phyloP scores from a whole-genome alignment of 2,888 invertebrate genomes.

The Acheta domesticus region DNA sequence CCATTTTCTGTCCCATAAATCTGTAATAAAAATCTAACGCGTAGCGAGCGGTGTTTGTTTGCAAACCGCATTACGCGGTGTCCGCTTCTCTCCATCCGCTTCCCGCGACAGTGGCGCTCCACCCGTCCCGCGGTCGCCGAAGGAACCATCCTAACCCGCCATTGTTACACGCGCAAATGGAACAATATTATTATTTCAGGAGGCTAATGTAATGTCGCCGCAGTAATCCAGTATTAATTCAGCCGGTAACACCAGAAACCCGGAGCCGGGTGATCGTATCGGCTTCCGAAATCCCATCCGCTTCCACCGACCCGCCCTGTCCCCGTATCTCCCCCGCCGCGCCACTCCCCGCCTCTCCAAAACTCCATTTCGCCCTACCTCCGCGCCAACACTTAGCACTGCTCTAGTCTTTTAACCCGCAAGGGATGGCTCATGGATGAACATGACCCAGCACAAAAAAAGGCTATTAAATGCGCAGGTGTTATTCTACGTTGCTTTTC shows the following conservation, averaged over 20 bases:
- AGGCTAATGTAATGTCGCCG: conserved; percentile 4
- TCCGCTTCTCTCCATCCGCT: not conserved
- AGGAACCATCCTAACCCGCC: not conserved
- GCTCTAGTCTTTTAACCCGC: too few species aligned
- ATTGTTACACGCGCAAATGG: conserved; percentile 7
- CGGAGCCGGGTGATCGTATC: too few species aligned
- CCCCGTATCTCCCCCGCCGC: too few species aligned
- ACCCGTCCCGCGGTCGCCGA: not conserved
- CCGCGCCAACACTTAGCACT: too few species aligned
- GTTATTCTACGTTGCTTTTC: too few species aligned
- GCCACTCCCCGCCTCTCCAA: too few species aligned
- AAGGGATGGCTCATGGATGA: too few species aligned
- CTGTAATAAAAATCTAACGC: conserved; percentile 9
- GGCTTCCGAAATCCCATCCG: too few species aligned
- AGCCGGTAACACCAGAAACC: not conserved
- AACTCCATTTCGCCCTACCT: too few species aligned
- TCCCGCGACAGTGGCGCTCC: not conserved
- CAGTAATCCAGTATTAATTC: conserved; percentile 6
- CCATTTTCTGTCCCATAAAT: conserved; percentile 18
- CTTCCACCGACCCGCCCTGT: too few species aligned
- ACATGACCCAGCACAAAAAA: too few species aligned
- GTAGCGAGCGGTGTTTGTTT: not conserved
- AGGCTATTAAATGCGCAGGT: too few species aligned
- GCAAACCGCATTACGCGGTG: not conserved
- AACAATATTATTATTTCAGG: conserved; percentile 18